These are phyloP conservation scores for Zygogramma bicolorata DNA, from an alignment of 2,888 invertebrate genomes.

Conservation along the genomic window DNA sequence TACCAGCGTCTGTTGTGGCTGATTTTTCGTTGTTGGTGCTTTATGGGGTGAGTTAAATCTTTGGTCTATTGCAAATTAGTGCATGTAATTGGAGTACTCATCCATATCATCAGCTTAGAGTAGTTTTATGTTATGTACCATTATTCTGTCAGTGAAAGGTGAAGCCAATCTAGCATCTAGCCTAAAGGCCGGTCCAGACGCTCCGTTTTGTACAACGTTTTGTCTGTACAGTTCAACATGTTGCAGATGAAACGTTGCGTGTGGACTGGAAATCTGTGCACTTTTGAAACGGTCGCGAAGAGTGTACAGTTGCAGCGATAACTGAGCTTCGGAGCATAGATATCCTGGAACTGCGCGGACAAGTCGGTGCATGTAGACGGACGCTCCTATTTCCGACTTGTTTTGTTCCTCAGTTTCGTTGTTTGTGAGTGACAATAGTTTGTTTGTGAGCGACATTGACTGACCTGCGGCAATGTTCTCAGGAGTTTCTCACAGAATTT, in stretches of 20 bases:
- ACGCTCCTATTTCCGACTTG: slow-evolving; percentile 1
- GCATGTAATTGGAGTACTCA: slow-evolving; percentile 42
- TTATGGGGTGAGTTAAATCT: neutral
- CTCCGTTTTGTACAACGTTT: neutral
- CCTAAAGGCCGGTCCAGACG: neutral
- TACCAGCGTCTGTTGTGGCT: neutral
- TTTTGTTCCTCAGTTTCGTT: slow-evolving; percentile 3
- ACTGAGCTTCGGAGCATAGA: neutral
- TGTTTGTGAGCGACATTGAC: neutral
- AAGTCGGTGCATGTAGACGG: slow-evolving; percentile 1
- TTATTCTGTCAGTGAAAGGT: too few species aligned
- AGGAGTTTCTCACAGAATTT: slow-evolving; percentile 18
- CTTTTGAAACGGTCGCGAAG: neutral
- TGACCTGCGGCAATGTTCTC: slow-evolving; percentile 21
- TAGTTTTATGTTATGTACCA: slow-evolving; percentile 10
- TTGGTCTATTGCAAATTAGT: neutral
- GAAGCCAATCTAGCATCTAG: too few species aligned
- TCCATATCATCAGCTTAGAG: slow-evolving; percentile 58
- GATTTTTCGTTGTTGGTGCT: neutral
- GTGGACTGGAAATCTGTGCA: neutral
- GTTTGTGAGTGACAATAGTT: neutral
- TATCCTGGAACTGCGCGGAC: neutral
- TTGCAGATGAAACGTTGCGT: neutral
- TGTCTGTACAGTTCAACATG: neutral
- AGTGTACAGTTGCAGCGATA: neutral